Conservation (phyloP, 2,888 invertebrate species). For the Arctia plantaginis region DNA sequence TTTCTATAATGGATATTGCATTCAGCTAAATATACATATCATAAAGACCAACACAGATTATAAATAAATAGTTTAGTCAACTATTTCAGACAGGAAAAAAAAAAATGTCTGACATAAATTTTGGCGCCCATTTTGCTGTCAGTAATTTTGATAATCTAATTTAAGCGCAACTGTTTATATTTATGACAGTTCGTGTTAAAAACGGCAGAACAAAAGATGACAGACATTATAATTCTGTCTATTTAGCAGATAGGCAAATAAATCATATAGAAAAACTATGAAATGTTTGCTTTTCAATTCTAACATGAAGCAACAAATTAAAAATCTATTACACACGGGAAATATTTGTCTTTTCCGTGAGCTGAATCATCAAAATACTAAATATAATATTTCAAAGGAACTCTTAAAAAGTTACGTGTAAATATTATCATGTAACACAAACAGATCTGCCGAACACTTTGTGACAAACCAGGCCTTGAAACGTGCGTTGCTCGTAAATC, state of each 20-base stretch:
- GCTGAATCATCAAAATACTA: constrained; percentile 48
- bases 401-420: constrained; percentile 48
- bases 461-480: constrained; percentile 49
- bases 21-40: constrained; percentile 26
- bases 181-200: neutral
- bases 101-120: neutral
- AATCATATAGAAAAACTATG: neutral
- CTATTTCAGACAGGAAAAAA: neutral
- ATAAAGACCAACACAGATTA: neutral
- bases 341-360: constrained; percentile 38
- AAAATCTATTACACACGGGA: constrained; percentile 24
- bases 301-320: constrained; percentile 4
- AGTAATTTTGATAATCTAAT: neutral
- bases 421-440: constrained; percentile 54
- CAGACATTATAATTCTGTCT: neutral
- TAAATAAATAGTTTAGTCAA: neutral
- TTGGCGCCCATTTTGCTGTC: constrained; percentile 20
- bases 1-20: constrained; percentile 29
- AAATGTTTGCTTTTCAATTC: constrained; percentile 3
- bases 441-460: constrained; percentile 40
- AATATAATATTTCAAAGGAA: constrained; percentile 57
- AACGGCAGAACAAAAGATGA: neutral
- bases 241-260: neutral
- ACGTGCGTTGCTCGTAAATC: constrained; percentile 40
- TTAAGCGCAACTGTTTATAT: neutral